These are phyloP conservation scores for Drosophila nr. perissopoda DNA, from an alignment of 2,888 invertebrate genomes.

Conservation along the genomic window DNA sequence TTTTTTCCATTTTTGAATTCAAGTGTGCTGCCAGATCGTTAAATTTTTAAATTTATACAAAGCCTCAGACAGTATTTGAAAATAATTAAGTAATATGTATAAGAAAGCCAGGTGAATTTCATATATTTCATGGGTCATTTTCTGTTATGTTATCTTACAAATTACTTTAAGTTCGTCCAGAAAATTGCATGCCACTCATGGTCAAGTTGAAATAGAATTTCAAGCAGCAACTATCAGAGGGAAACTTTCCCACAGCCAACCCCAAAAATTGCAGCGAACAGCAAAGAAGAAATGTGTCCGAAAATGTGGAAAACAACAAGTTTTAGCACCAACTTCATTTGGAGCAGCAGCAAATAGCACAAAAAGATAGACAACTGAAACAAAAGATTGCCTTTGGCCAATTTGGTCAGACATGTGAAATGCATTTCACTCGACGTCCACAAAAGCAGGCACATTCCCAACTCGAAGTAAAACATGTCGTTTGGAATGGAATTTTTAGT, in stretches of 20 bases:
- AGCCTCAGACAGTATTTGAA: background rate
- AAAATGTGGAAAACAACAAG: slow-evolving; percentile 17
- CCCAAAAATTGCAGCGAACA: slow-evolving; percentile 6
- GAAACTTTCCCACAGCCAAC: slow-evolving; percentile 3
- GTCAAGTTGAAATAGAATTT: slow-evolving; percentile 39
- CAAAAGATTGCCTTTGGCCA: slow-evolving; percentile 34
- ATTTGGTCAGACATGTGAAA: slow-evolving; percentile 47
- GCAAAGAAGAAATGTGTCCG: slow-evolving; percentile 10
- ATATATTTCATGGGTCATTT: slow-evolving; percentile 1
- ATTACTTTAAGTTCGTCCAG: slow-evolving; percentile 29
- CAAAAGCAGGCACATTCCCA: slow-evolving; percentile 1
- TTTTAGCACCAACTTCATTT: slow-evolving; percentile 24
- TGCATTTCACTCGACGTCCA: slow-evolving; percentile 32
- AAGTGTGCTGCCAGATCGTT: background rate
- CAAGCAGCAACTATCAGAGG: slow-evolving; percentile 16
- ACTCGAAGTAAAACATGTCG: background rate
- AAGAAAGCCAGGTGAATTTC: background rate
- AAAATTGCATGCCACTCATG: slow-evolving; percentile 61
- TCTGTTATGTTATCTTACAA: slow-evolving; percentile 27
- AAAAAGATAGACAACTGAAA: slow-evolving; percentile 21
- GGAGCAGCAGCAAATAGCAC: slow-evolving; percentile 8
- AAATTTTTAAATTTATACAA: background rate
- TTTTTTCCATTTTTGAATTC: background rate
- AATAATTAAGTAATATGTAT: background rate
- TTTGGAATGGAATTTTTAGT: background rate